Evolutionary conservation across 2,888 invertebrate genomes (phyloP).

Genomic region (Reticulitermes lucifugus): DNA sequence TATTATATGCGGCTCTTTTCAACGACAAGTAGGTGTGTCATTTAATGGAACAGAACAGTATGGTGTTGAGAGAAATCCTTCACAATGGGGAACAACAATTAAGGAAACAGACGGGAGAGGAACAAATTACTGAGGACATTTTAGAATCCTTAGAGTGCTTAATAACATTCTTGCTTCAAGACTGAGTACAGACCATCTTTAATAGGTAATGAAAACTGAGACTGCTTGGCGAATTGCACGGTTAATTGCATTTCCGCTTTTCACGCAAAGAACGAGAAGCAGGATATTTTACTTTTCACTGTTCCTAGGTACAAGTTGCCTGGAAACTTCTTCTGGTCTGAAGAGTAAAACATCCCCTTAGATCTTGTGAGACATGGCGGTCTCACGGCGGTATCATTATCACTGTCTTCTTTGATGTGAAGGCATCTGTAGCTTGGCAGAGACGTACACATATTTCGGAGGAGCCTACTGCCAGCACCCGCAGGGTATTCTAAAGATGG

Average conservation of each 20-base stretch:
- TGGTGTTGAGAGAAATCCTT: neutral
- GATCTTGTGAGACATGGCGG: too few relatives aligned
- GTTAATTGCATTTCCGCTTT: neutral
- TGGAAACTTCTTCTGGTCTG: too few relatives aligned
- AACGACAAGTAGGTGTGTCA: neutral
- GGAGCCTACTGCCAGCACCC: too few relatives aligned
- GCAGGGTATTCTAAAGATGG: too few relatives aligned
- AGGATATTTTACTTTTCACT: too few relatives aligned
- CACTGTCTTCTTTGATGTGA: too few relatives aligned
- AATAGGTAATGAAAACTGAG: neutral
- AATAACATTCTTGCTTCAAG: neutral
- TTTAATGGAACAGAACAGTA: neutral
- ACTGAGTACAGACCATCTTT: neutral
- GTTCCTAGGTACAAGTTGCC: too few relatives aligned
- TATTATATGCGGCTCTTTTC: neutral
- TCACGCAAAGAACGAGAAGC: neutral
- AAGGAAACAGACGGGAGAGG: neutral
- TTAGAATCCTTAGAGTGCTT: neutral
- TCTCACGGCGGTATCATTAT: too few relatives aligned
- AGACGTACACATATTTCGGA: too few relatives aligned
- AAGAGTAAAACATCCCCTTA: too few relatives aligned
- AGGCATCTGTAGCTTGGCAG: too few relatives aligned
- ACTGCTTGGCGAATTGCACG: neutral
- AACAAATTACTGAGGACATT: slow-evolving; percentile 2
- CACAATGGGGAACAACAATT: neutral